Evolutionary conservation across 2,888 invertebrate species (phyloP).

Genomic region (Conops quadrifasciatus): DNA sequence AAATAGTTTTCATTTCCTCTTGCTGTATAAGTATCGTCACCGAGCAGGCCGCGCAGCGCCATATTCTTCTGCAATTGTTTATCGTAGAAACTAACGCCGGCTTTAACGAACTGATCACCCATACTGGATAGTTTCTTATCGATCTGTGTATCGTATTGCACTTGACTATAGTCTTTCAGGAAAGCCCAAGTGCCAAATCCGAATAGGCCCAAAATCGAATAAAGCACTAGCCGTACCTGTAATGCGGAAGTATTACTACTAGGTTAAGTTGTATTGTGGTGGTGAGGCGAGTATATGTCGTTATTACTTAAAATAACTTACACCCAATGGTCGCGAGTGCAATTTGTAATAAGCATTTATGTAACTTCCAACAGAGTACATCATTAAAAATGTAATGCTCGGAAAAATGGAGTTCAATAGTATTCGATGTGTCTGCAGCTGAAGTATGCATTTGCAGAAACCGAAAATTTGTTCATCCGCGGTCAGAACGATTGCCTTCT

Average conservation of each 20-base stretch:
- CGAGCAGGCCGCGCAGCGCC: conserved; percentile 76
- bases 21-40: conserved; percentile 71
- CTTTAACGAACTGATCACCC: conserved; percentile 72
- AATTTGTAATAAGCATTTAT: conserved; percentile 70
- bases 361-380: conserved; percentile 67
- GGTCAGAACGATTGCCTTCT: conserved; percentile 75
- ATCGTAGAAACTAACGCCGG: conserved; percentile 80
- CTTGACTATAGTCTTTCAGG: conserved; percentile 72
- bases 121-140: conserved; percentile 72
- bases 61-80: conserved; percentile 78
- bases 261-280: not conserved
- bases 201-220: conserved; percentile 69
- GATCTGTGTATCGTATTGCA: conserved; percentile 70
- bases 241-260: not conserved
- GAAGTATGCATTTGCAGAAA: conserved; percentile 77
- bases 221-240: conserved; percentile 65
- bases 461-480: conserved; percentile 83
- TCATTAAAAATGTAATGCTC: conserved; percentile 65
- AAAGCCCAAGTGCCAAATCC: conserved; percentile 71
- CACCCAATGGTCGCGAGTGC: conserved; percentile 66
- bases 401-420: conserved; percentile 69
- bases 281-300: not conserved
- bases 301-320: conserved; percentile 51
- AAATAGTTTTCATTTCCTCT: conserved; percentile 76
- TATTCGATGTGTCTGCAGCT: conserved; percentile 70